Base-by-base conservation (phyloP, 2,888 invertebrate genomes). In the Tridacna crocea region DNA sequence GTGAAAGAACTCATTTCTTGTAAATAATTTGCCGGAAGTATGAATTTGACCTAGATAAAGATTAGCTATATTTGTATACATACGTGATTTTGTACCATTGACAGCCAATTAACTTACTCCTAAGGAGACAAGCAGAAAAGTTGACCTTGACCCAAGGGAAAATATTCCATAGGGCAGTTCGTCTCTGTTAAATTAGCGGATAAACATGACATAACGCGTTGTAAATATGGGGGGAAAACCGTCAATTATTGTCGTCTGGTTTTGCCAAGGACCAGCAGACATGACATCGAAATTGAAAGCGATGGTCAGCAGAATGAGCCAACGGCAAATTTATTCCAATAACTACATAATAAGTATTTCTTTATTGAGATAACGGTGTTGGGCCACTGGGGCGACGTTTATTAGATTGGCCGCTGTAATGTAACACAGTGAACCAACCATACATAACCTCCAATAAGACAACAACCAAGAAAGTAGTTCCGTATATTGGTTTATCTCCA, bases 161-260 rank as follows among this genome's bases (percentile, higher is more conserved):
- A 63, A 26, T 4, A 63, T 63, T 4, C 2, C 27, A 26, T 63
- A 27, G 0, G 63, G 63, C 26, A 26, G 0, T 63, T 63, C 24
- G 15, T 63, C 63, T 63, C 63, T 27, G 63, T 3, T 63, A 26
- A 63, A 26, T 63, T 63, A 63, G 63, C 63, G 63, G 12, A 27
- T 27, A 24, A 63, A 63, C 26, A 63, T 27, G 27, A 10, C 26
- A 27, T 26, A 26, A 63, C 22, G 27, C 26, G 24, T 63, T 0
- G 63, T 63, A 63, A 63, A 63, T 26, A 63, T 63, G 63, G 63
- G 15, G 24, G 24, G 27, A 27, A 63, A 26, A 63, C 27, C 27
- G 26, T 12, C 19, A 63, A 61, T 63, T 26, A 26, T 63, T 63
- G 63, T 63, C 63, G 63, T 63, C 63, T 63, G 63, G 10, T 6